Percentiles rank a stretch among this genome's conserved stretches.
Evolutionary conservation across 2,888 invertebrate genomes (phyloP).

Genomic region (Epinotia nisella): DNA sequence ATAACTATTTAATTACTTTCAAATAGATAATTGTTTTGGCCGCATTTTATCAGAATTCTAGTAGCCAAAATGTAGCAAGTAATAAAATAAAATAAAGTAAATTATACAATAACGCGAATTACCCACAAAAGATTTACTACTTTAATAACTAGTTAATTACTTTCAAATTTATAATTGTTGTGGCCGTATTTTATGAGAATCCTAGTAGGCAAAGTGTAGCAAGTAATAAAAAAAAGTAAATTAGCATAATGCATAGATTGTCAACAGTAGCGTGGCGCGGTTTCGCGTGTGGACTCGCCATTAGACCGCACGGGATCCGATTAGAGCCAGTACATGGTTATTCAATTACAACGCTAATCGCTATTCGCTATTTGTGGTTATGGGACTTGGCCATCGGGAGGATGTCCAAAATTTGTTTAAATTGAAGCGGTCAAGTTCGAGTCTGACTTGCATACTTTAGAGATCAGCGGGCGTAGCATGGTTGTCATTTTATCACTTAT

Average conservation of each 20-base stretch:
- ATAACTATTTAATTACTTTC: neutral
- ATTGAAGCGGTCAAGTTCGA: neutral
- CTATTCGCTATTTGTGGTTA: constrained; percentile 48
- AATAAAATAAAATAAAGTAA: too few relatives aligned
- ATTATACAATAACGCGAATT: too few relatives aligned
- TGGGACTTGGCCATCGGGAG: constrained; percentile 10
- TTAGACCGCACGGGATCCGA: constrained; percentile 25
- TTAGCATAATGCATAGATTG: constrained; percentile 38
- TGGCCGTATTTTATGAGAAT: neutral
- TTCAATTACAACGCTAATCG: constrained; percentile 68
- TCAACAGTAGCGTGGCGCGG: constrained; percentile 34
- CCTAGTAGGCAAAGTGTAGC: constrained; percentile 9
- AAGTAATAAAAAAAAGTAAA: constrained; percentile 22
- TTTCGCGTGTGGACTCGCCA: constrained; percentile 34
- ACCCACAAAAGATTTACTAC: neutral
- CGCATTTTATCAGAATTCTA: neutral
- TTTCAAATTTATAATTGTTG: neutral
- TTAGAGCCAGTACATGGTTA: constrained; percentile 57
- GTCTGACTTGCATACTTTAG: neutral
- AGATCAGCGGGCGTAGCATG: too few relatives aligned
- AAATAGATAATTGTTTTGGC: neutral
- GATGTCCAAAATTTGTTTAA: constrained; percentile 1
- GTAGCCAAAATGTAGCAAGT: too few relatives aligned
- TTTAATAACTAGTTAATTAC: neutral
- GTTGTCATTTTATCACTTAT: too few relatives aligned